Evolutionary conservation across 2,888 invertebrate species (phyloP).

Genomic region (Dryomyza anilis): DNA sequence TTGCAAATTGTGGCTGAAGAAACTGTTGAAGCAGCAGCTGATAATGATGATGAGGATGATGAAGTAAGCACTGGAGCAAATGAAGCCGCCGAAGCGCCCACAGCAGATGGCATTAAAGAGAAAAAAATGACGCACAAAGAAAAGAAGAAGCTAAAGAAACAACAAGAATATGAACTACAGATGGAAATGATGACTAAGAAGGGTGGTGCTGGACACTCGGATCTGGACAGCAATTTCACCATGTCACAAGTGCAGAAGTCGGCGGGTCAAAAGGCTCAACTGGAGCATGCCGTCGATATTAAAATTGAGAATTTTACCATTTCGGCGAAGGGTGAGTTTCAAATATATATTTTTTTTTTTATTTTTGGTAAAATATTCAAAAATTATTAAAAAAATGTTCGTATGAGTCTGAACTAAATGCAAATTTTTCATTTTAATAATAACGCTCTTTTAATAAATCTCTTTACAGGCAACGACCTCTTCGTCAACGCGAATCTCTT

Average conservation of each 20-base stretch:
- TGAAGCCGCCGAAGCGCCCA: constrained; percentile 35
- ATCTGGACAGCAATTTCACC: constrained; percentile 91
- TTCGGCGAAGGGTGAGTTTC: constrained; percentile 76
- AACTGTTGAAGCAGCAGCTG: not conserved
- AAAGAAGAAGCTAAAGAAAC: constrained; percentile 88
- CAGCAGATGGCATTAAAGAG: constrained; percentile 57
- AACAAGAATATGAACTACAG: constrained; percentile 86
- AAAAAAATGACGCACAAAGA: constrained; percentile 89
- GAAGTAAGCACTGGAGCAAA: constrained; percentile 43
- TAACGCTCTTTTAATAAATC: not conserved
- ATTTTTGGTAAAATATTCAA: not conserved
- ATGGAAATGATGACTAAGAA: constrained; percentile 84
- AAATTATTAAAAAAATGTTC: not conserved
- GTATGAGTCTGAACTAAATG: not conserved
- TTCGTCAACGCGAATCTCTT: constrained; percentile 94
- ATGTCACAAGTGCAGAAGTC: constrained; percentile 83
- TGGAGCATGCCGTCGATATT: constrained; percentile 95
- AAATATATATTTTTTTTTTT: not conserved
- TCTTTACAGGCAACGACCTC: constrained; percentile 76
- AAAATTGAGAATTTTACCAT: constrained; percentile 99
- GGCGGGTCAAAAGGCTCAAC: constrained; percentile 75
- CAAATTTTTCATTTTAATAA: not conserved
- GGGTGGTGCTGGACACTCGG: constrained; percentile 87
- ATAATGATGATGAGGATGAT: constrained; percentile 42
- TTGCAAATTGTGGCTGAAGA: constrained; percentile 26